phyloP scores from a whole-genome alignment of 2,888 invertebrate genomes.

The Catocala fraxini region DNA sequence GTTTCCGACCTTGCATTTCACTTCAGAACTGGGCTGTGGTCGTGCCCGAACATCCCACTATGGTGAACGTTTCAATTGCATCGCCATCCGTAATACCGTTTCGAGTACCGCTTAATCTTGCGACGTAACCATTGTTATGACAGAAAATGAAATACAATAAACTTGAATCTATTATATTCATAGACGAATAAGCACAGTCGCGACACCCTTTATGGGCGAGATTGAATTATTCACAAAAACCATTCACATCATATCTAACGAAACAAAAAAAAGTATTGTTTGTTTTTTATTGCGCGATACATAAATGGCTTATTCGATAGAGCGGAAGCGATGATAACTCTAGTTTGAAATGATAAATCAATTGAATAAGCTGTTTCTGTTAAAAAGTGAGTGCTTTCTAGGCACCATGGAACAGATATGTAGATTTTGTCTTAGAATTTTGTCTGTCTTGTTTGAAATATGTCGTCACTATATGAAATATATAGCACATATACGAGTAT shows the following conservation, averaged over 20 bases:
- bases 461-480: too few species aligned
- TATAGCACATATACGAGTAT: not conserved
- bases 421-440: too few species aligned
- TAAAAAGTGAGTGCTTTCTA: too few species aligned
- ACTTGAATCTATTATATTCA: slow-evolving; percentile 36
- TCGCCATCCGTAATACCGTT: slow-evolving; percentile 76
- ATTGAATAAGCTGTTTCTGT: not conserved
- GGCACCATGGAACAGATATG: too few species aligned
- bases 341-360: not conserved
- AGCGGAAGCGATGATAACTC: not conserved
- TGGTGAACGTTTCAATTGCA: slow-evolving; percentile 72
- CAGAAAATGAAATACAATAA: slow-evolving; percentile 53
- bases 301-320: not conserved
- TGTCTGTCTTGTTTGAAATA: too few species aligned
- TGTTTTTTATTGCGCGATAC: slow-evolving; percentile 2
- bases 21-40: slow-evolving; percentile 78
- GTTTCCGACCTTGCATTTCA: slow-evolving; percentile 79
- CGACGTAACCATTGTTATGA: slow-evolving; percentile 67
- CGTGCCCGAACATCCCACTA: slow-evolving; percentile 74
- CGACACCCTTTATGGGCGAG: slow-evolving; percentile 29
- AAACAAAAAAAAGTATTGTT: slow-evolving; percentile 10
- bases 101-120: slow-evolving; percentile 72
- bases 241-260: slow-evolving; percentile 5
- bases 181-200: slow-evolving; percentile 31
- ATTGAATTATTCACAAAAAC: slow-evolving; percentile 16